phyloP scores from a whole-genome alignment of 2,797 vertebrate genomes.

The Galagoides demidoff region DNA sequence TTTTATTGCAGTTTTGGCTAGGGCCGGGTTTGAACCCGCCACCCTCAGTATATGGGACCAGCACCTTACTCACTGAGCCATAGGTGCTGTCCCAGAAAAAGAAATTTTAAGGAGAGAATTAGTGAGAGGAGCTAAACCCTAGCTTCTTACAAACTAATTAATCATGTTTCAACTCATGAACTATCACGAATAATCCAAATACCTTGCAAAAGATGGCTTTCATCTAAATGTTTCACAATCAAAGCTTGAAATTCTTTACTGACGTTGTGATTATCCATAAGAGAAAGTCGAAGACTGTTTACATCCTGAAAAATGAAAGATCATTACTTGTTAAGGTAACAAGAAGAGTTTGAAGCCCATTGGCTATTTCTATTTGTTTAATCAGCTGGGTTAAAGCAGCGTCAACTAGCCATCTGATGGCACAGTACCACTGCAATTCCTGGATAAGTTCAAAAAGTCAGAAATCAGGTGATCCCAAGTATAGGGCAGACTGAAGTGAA shows the following conservation, averaged over 20 bases:
- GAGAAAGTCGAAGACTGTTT: conserved; percentile 86
- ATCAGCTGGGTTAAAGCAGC: background rate
- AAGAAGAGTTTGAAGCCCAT: conserved; percentile 40
- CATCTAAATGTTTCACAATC: conserved; percentile 88
- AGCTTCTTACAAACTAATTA: conserved; percentile 9
- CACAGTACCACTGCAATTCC: background rate
- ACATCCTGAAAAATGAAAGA: conserved; percentile 84
- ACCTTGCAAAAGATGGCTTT: conserved; percentile 89
- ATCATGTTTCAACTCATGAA: background rate
- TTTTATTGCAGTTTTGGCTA: no score
- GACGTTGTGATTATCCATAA: conserved; percentile 87
- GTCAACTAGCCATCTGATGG: conserved; percentile 16
- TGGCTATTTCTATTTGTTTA: conserved; percentile 20
- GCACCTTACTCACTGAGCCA: no score
- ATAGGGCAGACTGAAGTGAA: background rate
- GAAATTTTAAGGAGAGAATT: conserved; percentile 8
- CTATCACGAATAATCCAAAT: conserved; percentile 11
- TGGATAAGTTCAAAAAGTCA: background rate
- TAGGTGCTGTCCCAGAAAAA: background rate
- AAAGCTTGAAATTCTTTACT: conserved; percentile 89
- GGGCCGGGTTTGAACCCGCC: no score
- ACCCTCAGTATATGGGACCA: no score
- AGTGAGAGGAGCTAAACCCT: background rate
- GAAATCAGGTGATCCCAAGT: background rate
- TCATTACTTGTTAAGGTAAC: conserved; percentile 29